Percentiles rank a stretch among this genome's conserved stretches.
Evolutionary conservation across 2,888 invertebrate genomes (phyloP).

Genomic region (Xestia sexstrigata): DNA sequence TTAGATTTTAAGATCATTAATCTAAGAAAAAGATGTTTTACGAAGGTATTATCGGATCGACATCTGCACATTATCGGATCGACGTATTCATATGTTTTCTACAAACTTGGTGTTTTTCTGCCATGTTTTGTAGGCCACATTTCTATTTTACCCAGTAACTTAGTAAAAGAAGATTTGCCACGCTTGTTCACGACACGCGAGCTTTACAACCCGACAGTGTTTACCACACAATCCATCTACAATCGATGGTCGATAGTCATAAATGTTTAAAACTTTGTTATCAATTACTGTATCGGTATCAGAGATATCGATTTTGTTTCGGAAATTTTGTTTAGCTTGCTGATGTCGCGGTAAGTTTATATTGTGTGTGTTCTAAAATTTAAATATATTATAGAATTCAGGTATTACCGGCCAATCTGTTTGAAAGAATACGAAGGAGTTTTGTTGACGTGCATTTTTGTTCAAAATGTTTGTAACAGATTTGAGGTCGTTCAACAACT

Average conservation of each 20-base stretch:
- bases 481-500: slow-evolving; percentile 6
- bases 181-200: slow-evolving; percentile 65
- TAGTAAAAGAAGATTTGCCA: slow-evolving; percentile 48
- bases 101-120: slow-evolving; percentile 5
- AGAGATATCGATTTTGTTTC: slow-evolving; percentile 45
- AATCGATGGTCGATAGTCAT: slow-evolving; percentile 55
- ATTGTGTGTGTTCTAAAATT: slow-evolving; percentile 16
- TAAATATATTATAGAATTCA: background rate
- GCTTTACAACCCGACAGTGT: slow-evolving; percentile 54
- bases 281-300: slow-evolving; percentile 44
- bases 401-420: background rate
- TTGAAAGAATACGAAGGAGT: background rate
- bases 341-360: slow-evolving; percentile 55
- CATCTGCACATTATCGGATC: slow-evolving; percentile 10
- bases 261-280: slow-evolving; percentile 31
- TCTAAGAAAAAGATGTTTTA: background rate
- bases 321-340: slow-evolving; percentile 29
- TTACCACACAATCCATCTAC: slow-evolving; percentile 59
- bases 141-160: slow-evolving; percentile 50
- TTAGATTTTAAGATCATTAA: slow-evolving; percentile 48
- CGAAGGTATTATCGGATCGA: background rate
- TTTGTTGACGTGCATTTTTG: background rate
- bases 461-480: background rate
- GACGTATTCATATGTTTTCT: background rate
- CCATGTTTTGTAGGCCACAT: slow-evolving; percentile 32